Percentiles rank a stretch among this genome's conserved stretches.
Conservation (phyloP, 2,797 vertebrate species). For the Streptopelia turtur region DNA sequence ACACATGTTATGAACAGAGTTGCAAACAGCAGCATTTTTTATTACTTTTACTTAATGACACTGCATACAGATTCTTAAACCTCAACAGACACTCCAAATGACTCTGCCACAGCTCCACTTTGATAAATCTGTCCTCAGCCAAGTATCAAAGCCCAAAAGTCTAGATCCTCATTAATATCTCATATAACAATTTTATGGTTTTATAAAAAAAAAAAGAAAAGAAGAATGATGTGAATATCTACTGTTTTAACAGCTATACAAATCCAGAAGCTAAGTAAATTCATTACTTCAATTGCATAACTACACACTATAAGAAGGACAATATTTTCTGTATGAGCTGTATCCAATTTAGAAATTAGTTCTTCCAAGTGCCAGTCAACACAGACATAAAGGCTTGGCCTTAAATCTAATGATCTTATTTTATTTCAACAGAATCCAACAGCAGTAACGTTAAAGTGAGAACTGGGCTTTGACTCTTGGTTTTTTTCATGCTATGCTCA, state of each 20-base stretch:
- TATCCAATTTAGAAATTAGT: slow-evolving; percentile 55
- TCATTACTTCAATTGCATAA: not conserved
- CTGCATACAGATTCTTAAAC: not conserved
- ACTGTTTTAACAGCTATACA: not conserved
- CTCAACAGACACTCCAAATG: not conserved
- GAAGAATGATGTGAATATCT: not conserved
- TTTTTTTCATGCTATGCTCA: slow-evolving; percentile 55
- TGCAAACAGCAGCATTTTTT: not conserved
- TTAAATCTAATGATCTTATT: slow-evolving; percentile 71
- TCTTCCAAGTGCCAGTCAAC: slow-evolving; percentile 63
- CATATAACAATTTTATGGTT: not conserved
- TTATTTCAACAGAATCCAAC: slow-evolving; percentile 63
- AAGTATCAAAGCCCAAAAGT: not conserved
- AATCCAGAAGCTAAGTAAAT: not conserved
- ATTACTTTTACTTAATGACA: not conserved
- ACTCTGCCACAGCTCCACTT: not conserved
- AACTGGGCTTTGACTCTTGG: slow-evolving; percentile 27
- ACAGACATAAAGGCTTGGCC: slow-evolving; percentile 53
- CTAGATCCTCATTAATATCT: slow-evolving; percentile 17
- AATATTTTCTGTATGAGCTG: slow-evolving; percentile 61
- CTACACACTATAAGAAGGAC: not conserved
- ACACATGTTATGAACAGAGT: not conserved
- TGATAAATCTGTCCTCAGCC: not conserved
- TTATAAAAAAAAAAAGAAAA: not conserved
- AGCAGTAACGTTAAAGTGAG: slow-evolving; percentile 45